phyloP scores from a whole-genome alignment of 2,888 invertebrate species.

The Laothoe populi region DNA sequence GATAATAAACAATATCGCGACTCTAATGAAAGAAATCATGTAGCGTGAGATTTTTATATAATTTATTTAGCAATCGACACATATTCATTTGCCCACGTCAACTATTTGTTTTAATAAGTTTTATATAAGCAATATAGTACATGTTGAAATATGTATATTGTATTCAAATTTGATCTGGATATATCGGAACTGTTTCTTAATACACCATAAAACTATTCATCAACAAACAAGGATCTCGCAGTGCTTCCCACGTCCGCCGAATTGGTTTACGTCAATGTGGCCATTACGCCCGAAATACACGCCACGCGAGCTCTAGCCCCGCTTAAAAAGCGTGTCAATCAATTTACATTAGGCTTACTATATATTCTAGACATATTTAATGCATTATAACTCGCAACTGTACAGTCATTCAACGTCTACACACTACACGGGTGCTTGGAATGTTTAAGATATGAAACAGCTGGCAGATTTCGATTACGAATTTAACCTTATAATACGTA shows the following conservation, averaged over 20 bases:
- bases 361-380: conserved; percentile 53
- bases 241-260: conserved; percentile 69
- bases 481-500: conserved; percentile 1
- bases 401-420: conserved; percentile 38
- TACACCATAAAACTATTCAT: conserved; percentile 58
- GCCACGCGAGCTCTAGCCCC: conserved; percentile 60
- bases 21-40: conserved; percentile 79
- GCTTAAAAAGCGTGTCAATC: conserved; percentile 77
- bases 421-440: conserved; percentile 9
- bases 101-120: conserved; percentile 35
- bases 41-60: conserved; percentile 76
- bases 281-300: conserved; percentile 74
- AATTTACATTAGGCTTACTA: conserved; percentile 64
- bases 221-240: conserved; percentile 61
- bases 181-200: conserved; percentile 27
- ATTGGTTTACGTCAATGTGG: conserved; percentile 77
- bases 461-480: conserved; percentile 32
- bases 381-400: conserved; percentile 33
- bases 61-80: conserved; percentile 72
- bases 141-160: conserved; percentile 7
- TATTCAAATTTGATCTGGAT: conserved; percentile 35
- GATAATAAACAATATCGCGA: conserved; percentile 81
- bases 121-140: conserved; percentile 17
- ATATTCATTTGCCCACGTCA: conserved; percentile 47
- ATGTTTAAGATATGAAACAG: conserved; percentile 34